Conservation (phyloP, 2,113 vertebrate species). For the Hymenochirus boettgeri region DNA sequence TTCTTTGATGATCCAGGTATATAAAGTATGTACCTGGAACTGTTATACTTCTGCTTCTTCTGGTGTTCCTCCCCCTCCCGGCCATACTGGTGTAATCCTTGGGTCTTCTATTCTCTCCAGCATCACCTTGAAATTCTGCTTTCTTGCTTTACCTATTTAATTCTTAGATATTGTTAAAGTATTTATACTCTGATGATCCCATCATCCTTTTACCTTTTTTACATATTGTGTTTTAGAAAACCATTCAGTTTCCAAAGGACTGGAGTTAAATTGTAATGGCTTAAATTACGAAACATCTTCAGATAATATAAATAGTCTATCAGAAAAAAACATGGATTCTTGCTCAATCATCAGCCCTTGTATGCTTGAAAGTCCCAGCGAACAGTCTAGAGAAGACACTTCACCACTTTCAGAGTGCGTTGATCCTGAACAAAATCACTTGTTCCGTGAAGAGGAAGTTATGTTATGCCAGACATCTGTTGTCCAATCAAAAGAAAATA, state of each 20-base stretch:
- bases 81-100: too few relatives aligned
- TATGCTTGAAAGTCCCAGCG: neutral
- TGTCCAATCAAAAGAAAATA: slow-evolving; percentile 40
- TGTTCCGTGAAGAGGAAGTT: slow-evolving; percentile 47
- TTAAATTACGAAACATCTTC: slow-evolving; percentile 51
- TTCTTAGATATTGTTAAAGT: too few relatives aligned
- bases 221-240: slow-evolving; percentile 47
- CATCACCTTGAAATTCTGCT: too few relatives aligned
- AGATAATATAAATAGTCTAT: slow-evolving; percentile 48
- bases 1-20: neutral
- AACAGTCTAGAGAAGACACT: neutral
- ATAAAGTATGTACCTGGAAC: too few relatives aligned
- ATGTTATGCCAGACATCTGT: slow-evolving; percentile 54
- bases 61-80: too few relatives aligned
- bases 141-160: too few relatives aligned
- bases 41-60: too few relatives aligned
- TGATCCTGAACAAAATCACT: slow-evolving; percentile 52
- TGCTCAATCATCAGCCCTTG: neutral
- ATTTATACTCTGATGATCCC: too few relatives aligned
- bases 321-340: slow-evolving; percentile 67
- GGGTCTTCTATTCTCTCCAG: too few relatives aligned
- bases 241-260: slow-evolving; percentile 32
- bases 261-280: slow-evolving; percentile 79
- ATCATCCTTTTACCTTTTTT: neutral
- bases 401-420: neutral